A percentile compares a stretch with the other conserved stretches of the same genome.
phyloP scores from a whole-genome alignment of 1,140 invertebrate genomes.

The Oreohelix idahoensis region DNA sequence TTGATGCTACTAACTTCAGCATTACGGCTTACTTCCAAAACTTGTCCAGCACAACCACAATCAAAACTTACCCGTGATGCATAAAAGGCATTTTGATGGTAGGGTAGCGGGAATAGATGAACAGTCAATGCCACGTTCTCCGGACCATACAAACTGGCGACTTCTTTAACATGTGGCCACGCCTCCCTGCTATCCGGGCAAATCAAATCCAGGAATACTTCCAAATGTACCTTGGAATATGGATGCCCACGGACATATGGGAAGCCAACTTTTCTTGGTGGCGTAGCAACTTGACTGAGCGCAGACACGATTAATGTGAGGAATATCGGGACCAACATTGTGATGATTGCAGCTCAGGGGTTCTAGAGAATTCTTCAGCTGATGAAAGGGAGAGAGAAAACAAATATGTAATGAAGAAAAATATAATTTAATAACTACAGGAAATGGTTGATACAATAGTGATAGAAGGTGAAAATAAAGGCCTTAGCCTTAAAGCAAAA shows the following conservation, averaged over 20 bases:
- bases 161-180: conserved; percentile 45
- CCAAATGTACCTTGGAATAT: conserved; percentile 49
- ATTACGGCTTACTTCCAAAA: too few relatives aligned
- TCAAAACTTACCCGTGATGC: conserved; percentile 50
- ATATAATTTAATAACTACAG: too few relatives aligned
- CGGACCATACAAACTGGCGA: conserved; percentile 53
- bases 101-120: conserved; percentile 59
- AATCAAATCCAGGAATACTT: conserved; percentile 54
- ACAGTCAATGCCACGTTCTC: conserved; percentile 40
- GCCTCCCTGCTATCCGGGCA: conserved; percentile 54
- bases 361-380: neutral
- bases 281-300: conserved; percentile 43
- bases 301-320: neutral
- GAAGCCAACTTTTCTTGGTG: conserved; percentile 48
- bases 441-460: too few relatives aligned
- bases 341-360: neutral
- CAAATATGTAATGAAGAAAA: too few relatives aligned
- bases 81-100: conserved; percentile 54
- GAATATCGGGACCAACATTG: neutral
- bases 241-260: conserved; percentile 39
- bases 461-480: too few relatives aligned
- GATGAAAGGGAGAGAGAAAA: neutral
- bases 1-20: too few relatives aligned
- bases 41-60: too few relatives aligned
- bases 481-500: too few relatives aligned